phyloP scores from a whole-genome alignment of 2,888 invertebrate species.

The Polymixis flavicincta region DNA sequence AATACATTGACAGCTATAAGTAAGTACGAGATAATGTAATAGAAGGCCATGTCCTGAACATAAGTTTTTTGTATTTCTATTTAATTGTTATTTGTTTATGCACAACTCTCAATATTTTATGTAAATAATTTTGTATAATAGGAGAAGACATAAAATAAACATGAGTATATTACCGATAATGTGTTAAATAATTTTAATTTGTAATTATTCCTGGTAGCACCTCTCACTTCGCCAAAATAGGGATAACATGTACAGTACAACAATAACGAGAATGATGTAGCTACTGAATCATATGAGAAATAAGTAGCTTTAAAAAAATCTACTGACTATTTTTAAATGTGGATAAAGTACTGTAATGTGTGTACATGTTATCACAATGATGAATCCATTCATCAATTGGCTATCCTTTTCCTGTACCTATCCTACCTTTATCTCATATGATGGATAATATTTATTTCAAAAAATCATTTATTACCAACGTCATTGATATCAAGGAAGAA shows the following conservation, averaged over 20 bases:
- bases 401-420: slow-evolving; percentile 78
- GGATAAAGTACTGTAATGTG: slow-evolving; percentile 61
- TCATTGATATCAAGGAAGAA: slow-evolving; percentile 6
- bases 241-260: slow-evolving; percentile 88
- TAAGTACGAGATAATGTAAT: slow-evolving; percentile 88
- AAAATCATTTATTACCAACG: slow-evolving; percentile 3
- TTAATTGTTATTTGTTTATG: slow-evolving; percentile 91
- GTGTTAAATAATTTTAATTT: slow-evolving; percentile 91
- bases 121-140: slow-evolving; percentile 91
- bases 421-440: slow-evolving; percentile 68
- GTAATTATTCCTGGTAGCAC: slow-evolving; percentile 91
- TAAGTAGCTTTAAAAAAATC: slow-evolving; percentile 49
- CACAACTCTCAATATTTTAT: slow-evolving; percentile 91
- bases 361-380: slow-evolving; percentile 88
- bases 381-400: slow-evolving; percentile 82
- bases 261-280: slow-evolving; percentile 51
- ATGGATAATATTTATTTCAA: background rate
- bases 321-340: slow-evolving; percentile 47
- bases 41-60: slow-evolving; percentile 87
- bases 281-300: slow-evolving; percentile 49
- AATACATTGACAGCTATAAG: slow-evolving; percentile 89
- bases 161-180: slow-evolving; percentile 90
- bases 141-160: slow-evolving; percentile 91
- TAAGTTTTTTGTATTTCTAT: slow-evolving; percentile 90
- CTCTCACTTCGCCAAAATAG: slow-evolving; percentile 90